Evolutionary conservation across 2,888 invertebrate genomes (phyloP).

Genomic region (Ctena decussata): DNA sequence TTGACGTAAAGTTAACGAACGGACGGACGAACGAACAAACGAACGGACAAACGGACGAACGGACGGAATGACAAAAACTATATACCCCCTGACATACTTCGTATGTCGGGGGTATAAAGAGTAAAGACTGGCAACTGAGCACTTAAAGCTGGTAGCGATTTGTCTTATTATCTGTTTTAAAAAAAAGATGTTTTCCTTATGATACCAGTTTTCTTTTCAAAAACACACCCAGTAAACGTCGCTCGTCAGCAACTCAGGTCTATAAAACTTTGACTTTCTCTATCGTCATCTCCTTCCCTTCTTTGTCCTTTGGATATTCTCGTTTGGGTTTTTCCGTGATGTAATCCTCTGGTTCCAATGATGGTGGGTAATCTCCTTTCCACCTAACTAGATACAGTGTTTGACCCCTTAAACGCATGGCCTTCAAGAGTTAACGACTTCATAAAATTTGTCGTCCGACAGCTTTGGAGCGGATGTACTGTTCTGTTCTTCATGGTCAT

Average conservation of each 20-base stretch:
- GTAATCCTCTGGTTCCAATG: constrained; percentile 3
- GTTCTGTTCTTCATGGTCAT: too few species aligned
- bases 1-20: too few species aligned
- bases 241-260: not conserved
- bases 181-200: not conserved
- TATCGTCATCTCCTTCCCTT: not conserved
- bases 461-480: not conserved
- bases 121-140: not conserved
- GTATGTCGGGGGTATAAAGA: too few species aligned
- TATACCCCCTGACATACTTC: too few species aligned
- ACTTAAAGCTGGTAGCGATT: not conserved
- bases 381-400: not conserved
- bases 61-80: too few species aligned
- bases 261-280: not conserved
- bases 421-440: constrained; percentile 1
- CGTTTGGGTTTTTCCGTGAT: constrained; percentile 5
- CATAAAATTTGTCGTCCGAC: not conserved
- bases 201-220: not conserved
- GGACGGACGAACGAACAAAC: too few species aligned
- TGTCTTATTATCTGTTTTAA: not conserved
- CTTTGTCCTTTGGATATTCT: not conserved
- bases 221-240: not conserved
- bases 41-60: too few species aligned
- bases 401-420: not conserved
- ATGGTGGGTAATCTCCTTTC: not conserved